These are phyloP conservation scores for Ceyx cyanopectus DNA, from an alignment of 2,113 vertebrate genomes.

Conservation along the genomic window DNA sequence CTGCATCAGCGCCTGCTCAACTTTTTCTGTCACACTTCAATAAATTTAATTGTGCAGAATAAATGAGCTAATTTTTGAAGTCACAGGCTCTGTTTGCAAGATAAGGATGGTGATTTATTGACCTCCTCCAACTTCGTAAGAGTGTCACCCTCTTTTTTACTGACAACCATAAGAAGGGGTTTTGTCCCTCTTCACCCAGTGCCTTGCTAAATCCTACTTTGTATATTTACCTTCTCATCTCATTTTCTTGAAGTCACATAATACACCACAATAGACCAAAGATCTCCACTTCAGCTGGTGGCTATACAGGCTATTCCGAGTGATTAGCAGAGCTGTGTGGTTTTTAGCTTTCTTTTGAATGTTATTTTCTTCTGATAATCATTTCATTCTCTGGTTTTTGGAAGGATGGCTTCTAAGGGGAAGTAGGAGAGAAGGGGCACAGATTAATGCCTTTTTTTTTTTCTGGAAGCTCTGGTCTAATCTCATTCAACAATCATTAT, in stretches of 20 bases:
- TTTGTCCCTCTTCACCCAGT: not conserved
- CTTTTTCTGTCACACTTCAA: slow-evolving; percentile 99
- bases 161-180: slow-evolving; percentile 63
- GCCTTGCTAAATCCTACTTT: not conserved
- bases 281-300: not conserved
- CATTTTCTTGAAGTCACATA: slow-evolving; percentile 40
- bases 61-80: slow-evolving; percentile 99
- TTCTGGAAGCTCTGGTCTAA: not conserved
- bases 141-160: slow-evolving; percentile 78
- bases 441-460: not conserved
- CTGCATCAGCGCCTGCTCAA: slow-evolving; percentile 89
- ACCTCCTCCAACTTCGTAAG: slow-evolving; percentile 80
- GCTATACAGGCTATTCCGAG: not conserved
- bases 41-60: slow-evolving; percentile 99
- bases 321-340: not conserved
- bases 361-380: not conserved
- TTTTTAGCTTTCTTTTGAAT: not conserved
- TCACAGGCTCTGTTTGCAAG: slow-evolving; percentile 92
- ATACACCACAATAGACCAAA: slow-evolving; percentile 19
- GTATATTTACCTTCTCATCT: slow-evolving; percentile 29
- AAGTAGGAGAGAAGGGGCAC: not conserved
- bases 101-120: slow-evolving; percentile 97
- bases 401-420: not conserved
- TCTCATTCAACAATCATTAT: not conserved
- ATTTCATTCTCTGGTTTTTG: not conserved